A percentile compares a stretch with the other conserved stretches of the same genome.
phyloP scores from a whole-genome alignment of 2,113 vertebrate genomes.

The Brachypteracias leptosomus region DNA sequence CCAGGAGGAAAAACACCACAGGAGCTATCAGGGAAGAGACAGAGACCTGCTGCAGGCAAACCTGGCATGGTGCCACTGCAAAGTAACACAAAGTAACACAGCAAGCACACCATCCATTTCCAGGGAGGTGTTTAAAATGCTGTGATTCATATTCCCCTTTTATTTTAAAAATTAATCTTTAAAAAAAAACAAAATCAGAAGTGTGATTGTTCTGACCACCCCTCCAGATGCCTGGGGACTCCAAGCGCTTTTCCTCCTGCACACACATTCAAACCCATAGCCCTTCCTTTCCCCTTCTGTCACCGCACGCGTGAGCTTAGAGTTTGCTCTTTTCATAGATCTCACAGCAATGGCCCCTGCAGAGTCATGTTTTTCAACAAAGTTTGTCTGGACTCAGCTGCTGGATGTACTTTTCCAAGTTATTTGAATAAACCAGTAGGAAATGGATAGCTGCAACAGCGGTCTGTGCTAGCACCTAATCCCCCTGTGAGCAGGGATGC shows the following conservation, averaged over 20 bases:
- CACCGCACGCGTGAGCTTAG: rapidly evolving
- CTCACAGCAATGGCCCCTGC: neutral
- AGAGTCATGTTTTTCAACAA: neutral
- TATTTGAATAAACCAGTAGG: constrained; percentile 34
- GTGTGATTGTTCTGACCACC: neutral
- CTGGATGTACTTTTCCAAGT: constrained; percentile 24
- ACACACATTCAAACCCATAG: neutral
- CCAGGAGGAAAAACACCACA: neutral
- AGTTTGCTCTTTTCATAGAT: neutral
- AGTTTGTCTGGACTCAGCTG: constrained; percentile 19
- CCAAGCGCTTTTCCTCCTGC: neutral
- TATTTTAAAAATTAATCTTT: neutral
- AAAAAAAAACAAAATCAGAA: neutral
- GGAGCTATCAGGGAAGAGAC: neutral
- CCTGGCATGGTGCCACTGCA: neutral
- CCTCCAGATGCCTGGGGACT: neutral
- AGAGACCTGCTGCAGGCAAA: neutral
- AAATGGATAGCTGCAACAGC: neutral
- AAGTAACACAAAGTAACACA: neutral
- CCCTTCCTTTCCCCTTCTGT: neutral
- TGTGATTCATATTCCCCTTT: neutral
- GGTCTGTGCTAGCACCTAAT: constrained; percentile 34
- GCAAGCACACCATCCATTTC: neutral
- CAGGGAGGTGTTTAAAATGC: neutral
- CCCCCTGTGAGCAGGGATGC: neutral